Conservation (phyloP, 2,888 invertebrate genomes). For the Eretmocerus hayati region DNA sequence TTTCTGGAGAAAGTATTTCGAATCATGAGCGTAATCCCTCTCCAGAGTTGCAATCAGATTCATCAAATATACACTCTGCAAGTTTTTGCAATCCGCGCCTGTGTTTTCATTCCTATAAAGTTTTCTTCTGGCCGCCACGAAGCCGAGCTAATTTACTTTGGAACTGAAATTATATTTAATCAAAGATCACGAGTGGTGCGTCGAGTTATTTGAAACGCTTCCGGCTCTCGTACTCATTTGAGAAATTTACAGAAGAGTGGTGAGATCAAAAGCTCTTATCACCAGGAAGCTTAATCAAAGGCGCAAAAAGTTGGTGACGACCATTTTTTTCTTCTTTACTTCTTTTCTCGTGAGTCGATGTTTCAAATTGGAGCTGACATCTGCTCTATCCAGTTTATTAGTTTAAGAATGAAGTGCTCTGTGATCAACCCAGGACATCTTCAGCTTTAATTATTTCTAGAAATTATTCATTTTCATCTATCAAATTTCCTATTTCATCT, state of each 20-base stretch:
- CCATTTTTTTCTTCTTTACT: too few species aligned
- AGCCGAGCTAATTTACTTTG: slow-evolving; percentile 18
- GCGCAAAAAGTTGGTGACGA: too few species aligned
- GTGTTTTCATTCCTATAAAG: slow-evolving; percentile 11
- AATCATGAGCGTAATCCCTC: background rate
- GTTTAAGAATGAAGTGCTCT: too few species aligned
- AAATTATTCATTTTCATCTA: too few species aligned
- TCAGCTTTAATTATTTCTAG: too few species aligned
- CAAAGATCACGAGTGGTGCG: slow-evolving; percentile 10
- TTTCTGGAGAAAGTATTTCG: slow-evolving; percentile 2
- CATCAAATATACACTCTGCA: slow-evolving; percentile 4
- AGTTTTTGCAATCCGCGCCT: slow-evolving; percentile 13
- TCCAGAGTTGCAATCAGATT: background rate
- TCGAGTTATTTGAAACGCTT: slow-evolving; percentile 7
- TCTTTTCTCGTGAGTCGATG: too few species aligned
- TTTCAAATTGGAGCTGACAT: too few species aligned
- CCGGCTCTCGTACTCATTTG: background rate
- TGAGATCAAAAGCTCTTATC: background rate
- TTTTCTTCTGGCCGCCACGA: slow-evolving; percentile 8
- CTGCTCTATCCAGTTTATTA: too few species aligned
- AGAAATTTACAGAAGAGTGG: background rate
- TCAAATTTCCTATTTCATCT: too few species aligned
- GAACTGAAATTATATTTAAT: slow-evolving; percentile 17
- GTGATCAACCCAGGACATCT: too few species aligned
- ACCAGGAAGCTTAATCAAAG: slow-evolving; percentile 2